Conservation (phyloP, 2,888 invertebrate genomes). For the Phrixothrix hirtus region DNA sequence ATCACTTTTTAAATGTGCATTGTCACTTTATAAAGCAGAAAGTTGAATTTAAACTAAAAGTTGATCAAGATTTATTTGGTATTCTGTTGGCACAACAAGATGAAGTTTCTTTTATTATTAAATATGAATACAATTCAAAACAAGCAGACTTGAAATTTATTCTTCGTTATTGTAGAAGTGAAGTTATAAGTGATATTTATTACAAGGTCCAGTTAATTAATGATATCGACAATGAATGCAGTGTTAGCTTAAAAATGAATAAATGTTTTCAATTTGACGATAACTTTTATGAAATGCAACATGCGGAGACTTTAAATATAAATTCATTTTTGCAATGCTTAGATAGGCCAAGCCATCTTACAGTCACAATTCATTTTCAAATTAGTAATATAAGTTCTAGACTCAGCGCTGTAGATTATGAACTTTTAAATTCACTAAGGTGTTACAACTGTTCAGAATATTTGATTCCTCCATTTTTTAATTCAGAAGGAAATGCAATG, state of each 20-base stretch:
- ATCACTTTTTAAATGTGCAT: slow-evolving; percentile 5
- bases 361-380: neutral
- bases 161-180: slow-evolving; percentile 8
- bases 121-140: slow-evolving; percentile 1
- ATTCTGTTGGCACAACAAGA: neutral
- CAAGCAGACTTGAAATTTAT: neutral
- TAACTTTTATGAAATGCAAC: slow-evolving; percentile 4
- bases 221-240: slow-evolving; percentile 7
- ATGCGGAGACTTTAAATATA: slow-evolving; percentile 1
- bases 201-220: slow-evolving; percentile 14
- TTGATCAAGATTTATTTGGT: slow-evolving; percentile 1
- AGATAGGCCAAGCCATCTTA: slow-evolving; percentile 1
- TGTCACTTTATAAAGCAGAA: neutral
- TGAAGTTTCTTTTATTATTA: slow-evolving; percentile 2
- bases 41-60: neutral
- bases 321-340: slow-evolving; percentile 5
- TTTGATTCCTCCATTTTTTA: slow-evolving; percentile 9
- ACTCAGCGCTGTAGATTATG: neutral
- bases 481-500: slow-evolving; percentile 2
- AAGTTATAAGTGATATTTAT: neutral
- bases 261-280: slow-evolving; percentile 7
- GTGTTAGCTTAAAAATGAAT: slow-evolving; percentile 5
- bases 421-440: slow-evolving; percentile 7
- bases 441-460: slow-evolving; percentile 8
- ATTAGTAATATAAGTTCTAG: neutral